These are phyloP conservation scores for Notarius lentiginosus DNA, from an alignment of 2,113 vertebrate genomes.

Conservation along the genomic window DNA sequence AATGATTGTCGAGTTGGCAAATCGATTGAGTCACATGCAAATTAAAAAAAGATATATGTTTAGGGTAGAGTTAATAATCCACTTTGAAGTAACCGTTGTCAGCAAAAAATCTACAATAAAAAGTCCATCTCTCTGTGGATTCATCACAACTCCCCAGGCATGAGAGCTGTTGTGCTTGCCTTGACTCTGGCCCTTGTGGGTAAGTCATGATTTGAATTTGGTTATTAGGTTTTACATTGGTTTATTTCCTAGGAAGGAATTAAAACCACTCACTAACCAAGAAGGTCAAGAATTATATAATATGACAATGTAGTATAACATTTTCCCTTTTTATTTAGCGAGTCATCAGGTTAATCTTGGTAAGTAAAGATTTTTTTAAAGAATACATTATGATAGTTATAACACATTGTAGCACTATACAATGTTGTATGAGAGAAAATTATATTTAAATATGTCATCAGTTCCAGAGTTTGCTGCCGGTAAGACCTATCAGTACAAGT, in stretches of 20 bases:
- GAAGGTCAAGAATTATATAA: neutral
- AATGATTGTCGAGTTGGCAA: neutral
- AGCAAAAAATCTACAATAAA: slow-evolving; percentile 60
- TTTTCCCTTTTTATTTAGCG: slow-evolving; percentile 39
- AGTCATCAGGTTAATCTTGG: slow-evolving; percentile 56
- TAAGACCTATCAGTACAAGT: slow-evolving; percentile 72
- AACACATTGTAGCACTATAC: neutral
- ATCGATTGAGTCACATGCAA: neutral
- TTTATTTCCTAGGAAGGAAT: neutral
- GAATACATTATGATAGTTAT: neutral
- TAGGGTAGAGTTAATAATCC: slow-evolving; percentile 38
- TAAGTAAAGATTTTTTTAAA: slow-evolving; percentile 38
- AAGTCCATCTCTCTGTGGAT: neutral
- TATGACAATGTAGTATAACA: neutral
- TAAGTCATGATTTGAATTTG: slow-evolving; percentile 62
- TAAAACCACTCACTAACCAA: neutral
- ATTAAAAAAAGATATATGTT: neutral
- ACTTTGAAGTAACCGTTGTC: neutral
- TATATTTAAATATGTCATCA: slow-evolving; percentile 47
- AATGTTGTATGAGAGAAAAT: neutral
- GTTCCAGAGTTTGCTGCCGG: slow-evolving; percentile 69
- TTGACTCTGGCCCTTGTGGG: slow-evolving; percentile 78
- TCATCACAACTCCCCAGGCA: slow-evolving; percentile 63
- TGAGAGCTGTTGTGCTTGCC: slow-evolving; percentile 78
- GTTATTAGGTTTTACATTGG: neutral